These are phyloP conservation scores for Drosophila parvula DNA, from an alignment of 1,140 invertebrate genomes.

Conservation along the genomic window DNA sequence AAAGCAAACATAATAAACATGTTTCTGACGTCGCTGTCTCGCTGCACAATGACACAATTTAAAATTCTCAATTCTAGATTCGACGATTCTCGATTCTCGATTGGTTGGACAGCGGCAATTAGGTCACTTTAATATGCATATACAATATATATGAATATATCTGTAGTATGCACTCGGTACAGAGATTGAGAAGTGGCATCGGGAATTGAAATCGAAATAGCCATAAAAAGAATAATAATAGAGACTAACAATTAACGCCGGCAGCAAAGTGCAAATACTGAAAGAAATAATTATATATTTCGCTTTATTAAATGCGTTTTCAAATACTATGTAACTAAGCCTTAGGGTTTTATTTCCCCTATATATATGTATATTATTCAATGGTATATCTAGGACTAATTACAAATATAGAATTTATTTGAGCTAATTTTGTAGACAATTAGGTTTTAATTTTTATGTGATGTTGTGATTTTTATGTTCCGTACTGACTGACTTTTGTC, in stretches of 20 bases:
- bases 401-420: no score
- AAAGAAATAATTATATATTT: not conserved
- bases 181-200: constrained; percentile 27
- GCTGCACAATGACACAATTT: constrained; percentile 67
- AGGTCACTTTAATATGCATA: constrained; percentile 74
- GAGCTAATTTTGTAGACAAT: no score
- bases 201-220: constrained; percentile 51
- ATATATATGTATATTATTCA: no score
- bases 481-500: not conserved
- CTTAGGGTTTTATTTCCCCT: no score
- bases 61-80: constrained; percentile 40
- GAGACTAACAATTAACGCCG: constrained; percentile 62
- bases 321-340: not conserved
- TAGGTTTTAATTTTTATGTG: no score
- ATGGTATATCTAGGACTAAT: no score
- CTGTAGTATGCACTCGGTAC: constrained; percentile 29
- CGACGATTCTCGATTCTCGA: constrained; percentile 37
- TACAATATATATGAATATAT: not conserved
- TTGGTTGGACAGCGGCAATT: constrained; percentile 62
- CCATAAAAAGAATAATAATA: constrained; percentile 44
- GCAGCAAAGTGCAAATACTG: constrained; percentile 53
- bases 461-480: no score
- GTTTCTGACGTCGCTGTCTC: constrained; percentile 31
- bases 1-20: constrained; percentile 52
- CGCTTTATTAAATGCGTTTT: not conserved